These are phyloP conservation scores for Keiferia lycopersicella DNA, from an alignment of 2,888 invertebrate species.

Conservation along the genomic window DNA sequence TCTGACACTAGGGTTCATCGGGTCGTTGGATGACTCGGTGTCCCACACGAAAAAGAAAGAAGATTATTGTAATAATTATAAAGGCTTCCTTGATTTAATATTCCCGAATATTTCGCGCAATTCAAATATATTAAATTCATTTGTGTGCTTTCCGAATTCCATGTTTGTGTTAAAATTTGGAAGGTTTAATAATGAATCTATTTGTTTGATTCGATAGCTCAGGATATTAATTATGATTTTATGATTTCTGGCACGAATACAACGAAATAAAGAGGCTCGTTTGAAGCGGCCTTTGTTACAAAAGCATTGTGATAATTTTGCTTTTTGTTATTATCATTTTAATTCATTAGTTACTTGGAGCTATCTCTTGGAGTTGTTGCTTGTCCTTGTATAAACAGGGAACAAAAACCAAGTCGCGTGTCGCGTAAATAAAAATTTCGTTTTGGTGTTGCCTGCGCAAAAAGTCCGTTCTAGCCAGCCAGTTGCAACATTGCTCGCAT, in stretches of 20 bases:
- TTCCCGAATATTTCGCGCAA: conserved; percentile 6
- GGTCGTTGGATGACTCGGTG: no score
- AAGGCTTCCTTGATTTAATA: conserved; percentile 18
- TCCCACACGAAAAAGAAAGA: no score
- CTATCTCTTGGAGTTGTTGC: not conserved
- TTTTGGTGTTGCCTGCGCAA: conserved; percentile 24
- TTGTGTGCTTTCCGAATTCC: conserved; percentile 5
- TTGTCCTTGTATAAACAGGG: not conserved
- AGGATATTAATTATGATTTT: conserved; percentile 19
- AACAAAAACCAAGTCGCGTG: conserved; percentile 15
- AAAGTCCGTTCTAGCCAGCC: conserved; percentile 35
- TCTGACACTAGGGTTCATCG: no score
- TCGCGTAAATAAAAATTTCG: conserved; percentile 36
- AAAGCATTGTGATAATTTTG: not conserved
- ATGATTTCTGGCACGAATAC: conserved; percentile 1
- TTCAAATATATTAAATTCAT: conserved; percentile 14
- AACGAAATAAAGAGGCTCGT: not conserved
- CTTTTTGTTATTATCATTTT: no score
- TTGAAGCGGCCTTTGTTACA: not conserved
- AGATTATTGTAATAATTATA: conserved; percentile 24
- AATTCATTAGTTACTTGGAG: no score
- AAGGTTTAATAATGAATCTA: conserved; percentile 12
- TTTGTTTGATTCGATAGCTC: conserved; percentile 18
- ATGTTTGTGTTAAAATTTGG: conserved; percentile 12
- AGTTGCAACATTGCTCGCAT: conserved; percentile 52